These are phyloP conservation scores for Brachypalpus laphriformis DNA, from an alignment of 2,888 invertebrate species.

Conservation along the genomic window DNA sequence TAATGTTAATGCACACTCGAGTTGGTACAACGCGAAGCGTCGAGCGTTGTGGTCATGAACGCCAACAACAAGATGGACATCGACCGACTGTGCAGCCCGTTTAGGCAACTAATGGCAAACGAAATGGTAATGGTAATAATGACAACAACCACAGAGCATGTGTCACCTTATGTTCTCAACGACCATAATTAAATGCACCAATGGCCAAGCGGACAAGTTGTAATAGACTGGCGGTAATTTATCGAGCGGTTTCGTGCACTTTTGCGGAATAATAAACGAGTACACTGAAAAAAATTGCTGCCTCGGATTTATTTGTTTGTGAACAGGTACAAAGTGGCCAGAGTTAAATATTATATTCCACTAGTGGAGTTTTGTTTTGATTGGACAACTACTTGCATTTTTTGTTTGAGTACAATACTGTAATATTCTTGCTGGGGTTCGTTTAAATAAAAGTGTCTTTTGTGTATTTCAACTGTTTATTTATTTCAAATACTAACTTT, in stretches of 20 bases:
- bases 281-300: slow-evolving; percentile 41
- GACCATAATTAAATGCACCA: slow-evolving; percentile 69
- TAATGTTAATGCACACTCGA: slow-evolving; percentile 32
- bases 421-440: no score
- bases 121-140: slow-evolving; percentile 71
- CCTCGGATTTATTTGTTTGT: no score
- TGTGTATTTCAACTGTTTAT: no score
- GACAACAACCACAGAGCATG: slow-evolving; percentile 72
- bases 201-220: slow-evolving; percentile 67
- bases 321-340: no score
- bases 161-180: slow-evolving; percentile 70
- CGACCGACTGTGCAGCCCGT: slow-evolving; percentile 50
- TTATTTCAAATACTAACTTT: no score
- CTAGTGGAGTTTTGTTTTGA: no score
- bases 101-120: slow-evolving; percentile 66
- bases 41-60: slow-evolving; percentile 25
- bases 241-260: slow-evolving; percentile 52
- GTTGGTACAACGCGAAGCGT: slow-evolving; percentile 28
- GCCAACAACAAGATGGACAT: slow-evolving; percentile 25
- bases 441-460: no score
- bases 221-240: slow-evolving; percentile 70
- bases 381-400: no score
- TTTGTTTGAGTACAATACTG: no score
- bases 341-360: no score
- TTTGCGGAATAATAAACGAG: slow-evolving; percentile 19